Evolutionary conservation across 2,888 invertebrate genomes (phyloP).

Genomic region (Diabrotica balteata): DNA sequence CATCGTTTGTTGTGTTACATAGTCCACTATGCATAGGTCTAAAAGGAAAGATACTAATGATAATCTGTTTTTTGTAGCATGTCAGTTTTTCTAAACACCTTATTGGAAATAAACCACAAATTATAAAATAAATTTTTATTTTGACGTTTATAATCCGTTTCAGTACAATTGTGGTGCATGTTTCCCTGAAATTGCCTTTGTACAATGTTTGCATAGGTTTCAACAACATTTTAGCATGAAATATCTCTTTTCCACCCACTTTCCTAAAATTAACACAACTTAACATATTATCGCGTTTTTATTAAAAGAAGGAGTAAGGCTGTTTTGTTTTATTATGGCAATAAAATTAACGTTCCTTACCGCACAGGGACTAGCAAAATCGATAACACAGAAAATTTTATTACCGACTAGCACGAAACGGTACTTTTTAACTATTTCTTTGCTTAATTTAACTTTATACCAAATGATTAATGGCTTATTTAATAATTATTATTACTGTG

Average conservation of each 20-base stretch:
- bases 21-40: too few relatives aligned
- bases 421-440: slow-evolving; percentile 12
- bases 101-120: too few relatives aligned
- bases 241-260: not conserved
- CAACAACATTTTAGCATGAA: not conserved
- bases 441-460: slow-evolving; percentile 8
- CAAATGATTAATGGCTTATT: slow-evolving; percentile 16
- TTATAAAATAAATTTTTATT: too few relatives aligned
- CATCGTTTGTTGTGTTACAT: too few relatives aligned
- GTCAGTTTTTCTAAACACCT: too few relatives aligned
- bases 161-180: too few relatives aligned
- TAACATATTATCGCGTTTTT: slow-evolving; percentile 14
- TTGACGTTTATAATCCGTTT: too few relatives aligned
- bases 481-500: slow-evolving; percentile 11
- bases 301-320: slow-evolving; percentile 8
- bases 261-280: slow-evolving; percentile 13
- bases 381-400: slow-evolving; percentile 19
- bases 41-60: too few relatives aligned
- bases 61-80: too few relatives aligned
- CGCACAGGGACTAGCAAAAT: slow-evolving; percentile 14
- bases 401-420: slow-evolving; percentile 17
- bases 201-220: not conserved
- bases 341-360: slow-evolving; percentile 22
- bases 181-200: too few relatives aligned
- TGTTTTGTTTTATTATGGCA: slow-evolving; percentile 21